Evolutionary conservation across 2,888 invertebrate genomes (phyloP).

Genomic region (Machimus atricapillus): DNA sequence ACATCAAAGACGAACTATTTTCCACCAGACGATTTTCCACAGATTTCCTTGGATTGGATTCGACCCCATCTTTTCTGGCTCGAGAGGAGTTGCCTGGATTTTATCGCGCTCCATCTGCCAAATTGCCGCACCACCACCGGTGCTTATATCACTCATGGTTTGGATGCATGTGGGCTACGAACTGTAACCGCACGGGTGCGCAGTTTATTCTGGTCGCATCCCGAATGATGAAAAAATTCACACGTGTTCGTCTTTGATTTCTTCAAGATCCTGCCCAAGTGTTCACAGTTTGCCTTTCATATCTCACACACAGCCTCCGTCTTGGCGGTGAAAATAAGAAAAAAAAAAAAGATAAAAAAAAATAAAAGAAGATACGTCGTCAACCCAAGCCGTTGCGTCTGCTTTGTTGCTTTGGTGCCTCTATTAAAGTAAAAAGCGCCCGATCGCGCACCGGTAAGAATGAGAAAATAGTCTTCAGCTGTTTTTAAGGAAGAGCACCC

Average conservation of each 20-base stretch:
- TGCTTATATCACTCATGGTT: neutral
- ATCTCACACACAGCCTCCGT: neutral
- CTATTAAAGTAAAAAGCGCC: constrained; percentile 20
- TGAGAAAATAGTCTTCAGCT: constrained; percentile 36
- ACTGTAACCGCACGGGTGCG: constrained; percentile 34
- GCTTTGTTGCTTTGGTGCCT: constrained; percentile 8
- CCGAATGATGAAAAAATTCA: constrained; percentile 26
- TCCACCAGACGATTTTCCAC: neutral
- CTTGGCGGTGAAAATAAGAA: neutral
- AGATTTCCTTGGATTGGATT: neutral
- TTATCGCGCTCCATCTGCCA: constrained; percentile 14
- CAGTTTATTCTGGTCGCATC: constrained; percentile 35
- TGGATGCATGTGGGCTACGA: constrained; percentile 5
- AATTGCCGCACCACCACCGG: neutral
- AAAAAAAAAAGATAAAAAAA: neutral
- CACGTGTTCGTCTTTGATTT: constrained; percentile 39
- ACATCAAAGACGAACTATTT: neutral
- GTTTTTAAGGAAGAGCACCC: constrained; percentile 19
- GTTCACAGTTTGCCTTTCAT: constrained; percentile 31
- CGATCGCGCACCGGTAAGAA: constrained; percentile 23
- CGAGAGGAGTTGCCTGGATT: neutral
- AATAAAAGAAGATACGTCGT: neutral
- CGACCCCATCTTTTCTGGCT: neutral
- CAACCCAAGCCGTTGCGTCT: constrained; percentile 22
- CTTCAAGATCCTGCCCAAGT: constrained; percentile 39